phyloP scores from a whole-genome alignment of 2,113 vertebrate species.

The crab-eating macaque (Macaca fascicularis) region T2T-MFA8v1.1 NC_088376.1:151909501-151910000 shows the following conservation, averaged over 20 bases:
- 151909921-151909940: neutral
- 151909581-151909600: neutral
- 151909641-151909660: neutral
- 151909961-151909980: neutral
- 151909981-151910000: neutral
- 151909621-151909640: neutral
- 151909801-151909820: neutral
- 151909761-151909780: neutral
- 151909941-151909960: neutral
- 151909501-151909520: fast-evolving
- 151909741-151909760: fast-evolving
- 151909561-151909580: neutral
- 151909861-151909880: neutral
- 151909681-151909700: neutral
- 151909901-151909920: fast-evolving
- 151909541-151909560: fast-evolving
- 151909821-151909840: neutral
- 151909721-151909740: neutral
- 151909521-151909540: fast-evolving
- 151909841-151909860: fast-evolving
- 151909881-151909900: neutral
- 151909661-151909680: neutral
- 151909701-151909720: neutral
- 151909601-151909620: neutral
- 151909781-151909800: neutral